Evolutionary conservation across 2,113 vertebrate species (phyloP).

Genomic region (Campylorhamphus procurvoides): DNA sequence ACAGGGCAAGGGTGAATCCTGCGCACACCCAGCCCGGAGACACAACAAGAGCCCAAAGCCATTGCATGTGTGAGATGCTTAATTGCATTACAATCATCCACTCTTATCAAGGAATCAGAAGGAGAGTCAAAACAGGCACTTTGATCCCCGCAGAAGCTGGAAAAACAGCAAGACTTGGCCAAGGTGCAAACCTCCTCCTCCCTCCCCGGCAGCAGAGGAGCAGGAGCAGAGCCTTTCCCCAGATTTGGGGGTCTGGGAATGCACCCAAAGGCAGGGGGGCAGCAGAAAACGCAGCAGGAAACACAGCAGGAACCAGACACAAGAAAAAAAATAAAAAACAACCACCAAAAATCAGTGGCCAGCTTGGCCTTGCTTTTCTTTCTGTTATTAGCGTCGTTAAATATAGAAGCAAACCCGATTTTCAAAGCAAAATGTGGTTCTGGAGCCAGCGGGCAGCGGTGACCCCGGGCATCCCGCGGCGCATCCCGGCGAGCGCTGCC

Average conservation of each 20-base stretch:
- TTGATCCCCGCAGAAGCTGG: not conserved
- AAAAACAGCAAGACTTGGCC: not conserved
- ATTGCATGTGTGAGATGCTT: not conserved
- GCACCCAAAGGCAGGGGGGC: rapidly evolving
- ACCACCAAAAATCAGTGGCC: not conserved
- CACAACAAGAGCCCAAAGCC: conserved; percentile 2
- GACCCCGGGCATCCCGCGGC: not conserved
- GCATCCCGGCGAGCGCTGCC: not conserved
- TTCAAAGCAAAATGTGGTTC: not conserved
- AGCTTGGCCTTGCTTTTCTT: not conserved
- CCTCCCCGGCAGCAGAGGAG: not conserved
- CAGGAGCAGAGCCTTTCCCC: not conserved
- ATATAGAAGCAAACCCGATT: rapidly evolving
- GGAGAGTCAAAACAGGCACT: conserved; percentile 11
- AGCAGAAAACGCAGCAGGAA: no score
- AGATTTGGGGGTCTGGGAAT: not conserved
- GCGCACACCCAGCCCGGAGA: not conserved
- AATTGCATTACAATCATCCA: not conserved
- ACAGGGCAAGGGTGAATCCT: not conserved
- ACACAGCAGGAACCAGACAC: not conserved
- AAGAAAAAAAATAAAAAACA: not conserved
- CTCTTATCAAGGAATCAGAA: not conserved
- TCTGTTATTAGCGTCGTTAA: not conserved
- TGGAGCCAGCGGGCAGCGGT: not conserved
- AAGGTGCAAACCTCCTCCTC: not conserved